Evolutionary conservation across 1,140 invertebrate genomes (phyloP), one percentile per base, ranked within the genome.

Genomic region (Calephelis nemesis): DNA sequence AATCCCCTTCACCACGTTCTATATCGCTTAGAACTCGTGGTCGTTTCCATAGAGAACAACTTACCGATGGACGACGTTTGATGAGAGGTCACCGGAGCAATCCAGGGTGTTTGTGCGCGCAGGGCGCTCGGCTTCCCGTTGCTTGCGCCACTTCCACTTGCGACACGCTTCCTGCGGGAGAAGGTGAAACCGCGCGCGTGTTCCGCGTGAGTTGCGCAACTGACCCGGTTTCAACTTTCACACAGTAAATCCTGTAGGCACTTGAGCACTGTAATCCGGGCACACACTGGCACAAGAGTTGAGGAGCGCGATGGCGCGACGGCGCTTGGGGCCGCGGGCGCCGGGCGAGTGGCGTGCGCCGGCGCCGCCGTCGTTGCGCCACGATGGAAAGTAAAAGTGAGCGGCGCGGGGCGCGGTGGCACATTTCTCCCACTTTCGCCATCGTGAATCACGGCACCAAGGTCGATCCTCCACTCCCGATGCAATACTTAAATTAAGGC

Each of bases 401-500:
- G 80, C 81, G 85, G 84, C 82, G 87, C 78, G 83, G 68, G 67
- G 67, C 63, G 63, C 63, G 45, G 81, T 74, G 78, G 73, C 77
- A 79, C 87, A 89, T 90, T 91, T 92, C 90, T 91, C 90, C 90
- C 88, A 92, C 90, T 92, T 92, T 92, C 90, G 88, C 87, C 79
- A 82, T 74, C 71, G 83, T 91, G 88, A 91, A 87, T 91, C 88
- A 91, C 81, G 65, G 67, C 74, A 71, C 78, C 86, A 89, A 89
- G 86, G 86, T 88, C 84, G 83, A 78, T 85, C 85, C 84, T 81
- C 79, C 72, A 75, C 76, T 81, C 78, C 81, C 77, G 79, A 75
- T 74, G 64, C 58, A 65, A 42, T 62, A 64, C 19, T 66, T 45
- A 64, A 62, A 70, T 64, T 47, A n/a, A 64, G 15, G 12, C 63